phyloP scores from a whole-genome alignment of 1,140 invertebrate species.

The Drosophila ohnishii region DNA sequence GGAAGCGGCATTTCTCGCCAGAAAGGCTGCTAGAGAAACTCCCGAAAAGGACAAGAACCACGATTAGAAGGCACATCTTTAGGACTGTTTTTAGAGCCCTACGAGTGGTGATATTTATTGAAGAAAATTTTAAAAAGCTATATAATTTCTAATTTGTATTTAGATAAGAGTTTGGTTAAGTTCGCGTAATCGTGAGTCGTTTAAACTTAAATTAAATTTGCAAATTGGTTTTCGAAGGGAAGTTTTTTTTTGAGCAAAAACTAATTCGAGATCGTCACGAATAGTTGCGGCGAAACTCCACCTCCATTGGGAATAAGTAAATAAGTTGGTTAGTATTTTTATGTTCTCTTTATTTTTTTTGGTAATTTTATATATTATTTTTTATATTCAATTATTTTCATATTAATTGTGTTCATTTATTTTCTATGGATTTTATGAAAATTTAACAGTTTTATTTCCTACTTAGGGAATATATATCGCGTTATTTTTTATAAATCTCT shows the following conservation, averaged over 20 bases:
- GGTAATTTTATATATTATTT: background rate
- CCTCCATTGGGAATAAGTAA: background rate
- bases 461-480: background rate
- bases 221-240: background rate
- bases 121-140: background rate
- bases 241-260: background rate
- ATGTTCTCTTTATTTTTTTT: background rate
- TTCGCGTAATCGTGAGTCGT: background rate
- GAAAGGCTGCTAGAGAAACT: background rate
- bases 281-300: background rate
- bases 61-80: background rate
- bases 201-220: background rate
- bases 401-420: background rate
- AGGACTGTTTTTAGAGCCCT: background rate
- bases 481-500: background rate
- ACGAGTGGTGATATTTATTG: background rate
- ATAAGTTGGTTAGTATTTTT: background rate
- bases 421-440: background rate
- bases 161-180: background rate
- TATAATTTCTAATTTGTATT: background rate
- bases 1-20: background rate
- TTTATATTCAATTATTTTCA: background rate
- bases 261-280: background rate
- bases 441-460: background rate
- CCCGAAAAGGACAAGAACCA: background rate